A percentile compares a stretch with the other conserved stretches of the same genome.
Evolutionary conservation across 2,888 invertebrate species (phyloP).

Genomic region (Caenorhabditis wallacei): DNA sequence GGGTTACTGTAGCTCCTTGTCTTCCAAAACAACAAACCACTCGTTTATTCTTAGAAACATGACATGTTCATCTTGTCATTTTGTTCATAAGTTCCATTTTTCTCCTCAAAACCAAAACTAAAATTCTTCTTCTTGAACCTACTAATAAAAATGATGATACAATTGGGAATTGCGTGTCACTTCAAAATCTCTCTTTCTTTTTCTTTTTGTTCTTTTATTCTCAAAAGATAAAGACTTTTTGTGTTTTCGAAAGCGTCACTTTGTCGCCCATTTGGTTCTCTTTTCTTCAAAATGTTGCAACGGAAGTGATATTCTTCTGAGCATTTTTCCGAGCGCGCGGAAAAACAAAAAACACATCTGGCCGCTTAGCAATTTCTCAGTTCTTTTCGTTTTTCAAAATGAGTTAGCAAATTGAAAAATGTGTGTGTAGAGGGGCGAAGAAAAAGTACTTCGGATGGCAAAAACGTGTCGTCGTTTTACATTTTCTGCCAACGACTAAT

Average conservation of each 20-base stretch:
- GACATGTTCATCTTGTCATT: neutral
- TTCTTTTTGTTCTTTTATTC: neutral
- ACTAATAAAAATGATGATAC: constrained; percentile 61
- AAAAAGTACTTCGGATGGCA: constrained; percentile 21
- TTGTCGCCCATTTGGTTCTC: constrained; percentile 15
- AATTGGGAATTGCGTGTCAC: constrained; percentile 56
- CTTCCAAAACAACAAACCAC: neutral
- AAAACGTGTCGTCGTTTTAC: constrained; percentile 14
- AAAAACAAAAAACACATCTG: constrained; percentile 55
- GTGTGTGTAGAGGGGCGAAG: neutral
- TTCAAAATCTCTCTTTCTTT: neutral
- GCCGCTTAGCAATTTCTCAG: constrained; percentile 49
- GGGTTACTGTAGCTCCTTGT: neutral
- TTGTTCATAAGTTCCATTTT: constrained; percentile 1
- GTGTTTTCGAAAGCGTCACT: constrained; percentile 26
- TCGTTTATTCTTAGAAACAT: constrained; percentile 17
- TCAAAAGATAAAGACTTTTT: constrained; percentile 22
- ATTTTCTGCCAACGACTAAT: neutral
- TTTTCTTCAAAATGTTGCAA: constrained; percentile 47
- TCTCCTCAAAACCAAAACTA: constrained; percentile 18
- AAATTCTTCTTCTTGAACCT: constrained; percentile 33
- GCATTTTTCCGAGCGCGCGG: constrained; percentile 40
- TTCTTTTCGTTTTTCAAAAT: constrained; percentile 47
- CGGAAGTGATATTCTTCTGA: constrained; percentile 53
- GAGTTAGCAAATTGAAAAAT: constrained; percentile 56